A percentile compares a stretch with the other conserved stretches of the same genome.
Evolutionary conservation across 2,888 invertebrate species (phyloP).

Genomic region (Drosophila prostipennis): DNA sequence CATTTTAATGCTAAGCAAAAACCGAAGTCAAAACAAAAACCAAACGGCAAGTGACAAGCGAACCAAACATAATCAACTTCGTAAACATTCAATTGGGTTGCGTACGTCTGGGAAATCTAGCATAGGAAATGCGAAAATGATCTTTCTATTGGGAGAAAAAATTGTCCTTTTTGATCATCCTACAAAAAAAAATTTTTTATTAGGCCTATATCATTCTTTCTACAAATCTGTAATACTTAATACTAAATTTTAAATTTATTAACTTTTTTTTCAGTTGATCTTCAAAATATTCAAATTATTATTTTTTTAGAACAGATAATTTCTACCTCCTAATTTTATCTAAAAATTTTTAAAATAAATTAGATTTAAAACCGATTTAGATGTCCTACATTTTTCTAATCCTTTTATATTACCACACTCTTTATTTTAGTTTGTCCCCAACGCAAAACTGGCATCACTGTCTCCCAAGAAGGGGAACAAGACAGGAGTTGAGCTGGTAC

Average conservation of each 20-base stretch:
- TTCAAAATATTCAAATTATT: too few species aligned
- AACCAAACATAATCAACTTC: conserved; percentile 71
- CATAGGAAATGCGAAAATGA: background rate
- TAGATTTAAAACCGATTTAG: too few species aligned
- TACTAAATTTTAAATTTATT: too few species aligned
- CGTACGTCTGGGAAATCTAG: conserved; percentile 48
- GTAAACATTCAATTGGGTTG: conserved; percentile 67
- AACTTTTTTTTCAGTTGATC: too few species aligned
- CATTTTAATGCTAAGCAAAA: conserved; percentile 54
- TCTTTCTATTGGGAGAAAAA: background rate
- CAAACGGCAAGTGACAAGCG: conserved; percentile 60
- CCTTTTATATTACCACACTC: background rate
- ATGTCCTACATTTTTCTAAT: too few species aligned
- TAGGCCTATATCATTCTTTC: too few species aligned
- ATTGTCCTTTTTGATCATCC: background rate
- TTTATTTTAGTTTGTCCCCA: background rate
- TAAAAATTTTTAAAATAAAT: too few species aligned
- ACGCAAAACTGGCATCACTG: conserved; percentile 8
- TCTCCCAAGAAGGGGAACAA: conserved; percentile 2
- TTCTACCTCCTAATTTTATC: too few species aligned
- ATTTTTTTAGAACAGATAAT: too few species aligned
- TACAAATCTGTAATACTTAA: too few species aligned
- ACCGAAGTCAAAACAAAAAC: conserved; percentile 41
- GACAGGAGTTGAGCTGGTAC: conserved; percentile 9
- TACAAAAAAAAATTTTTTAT: background rate